These are phyloP conservation scores for Camponotus floridanus DNA, from an alignment of 1,140 invertebrate species.

Conservation along the genomic window DNA sequence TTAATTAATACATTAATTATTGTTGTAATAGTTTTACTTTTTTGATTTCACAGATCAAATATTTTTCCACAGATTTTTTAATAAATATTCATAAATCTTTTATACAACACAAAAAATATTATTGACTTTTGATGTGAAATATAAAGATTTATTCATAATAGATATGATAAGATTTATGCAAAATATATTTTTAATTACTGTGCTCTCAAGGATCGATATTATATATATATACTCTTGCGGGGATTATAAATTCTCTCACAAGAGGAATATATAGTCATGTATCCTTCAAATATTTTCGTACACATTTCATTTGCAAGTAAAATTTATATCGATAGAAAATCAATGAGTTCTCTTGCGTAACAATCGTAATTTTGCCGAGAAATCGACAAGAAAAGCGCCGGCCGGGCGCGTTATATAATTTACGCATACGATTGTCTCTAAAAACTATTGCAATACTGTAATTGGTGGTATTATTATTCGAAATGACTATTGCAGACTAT, in stretches of 20 bases:
- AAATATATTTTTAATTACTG: background rate
- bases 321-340: conserved; percentile 18
- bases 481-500: conserved; percentile 86
- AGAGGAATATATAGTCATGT: background rate
- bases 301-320: background rate
- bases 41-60: background rate
- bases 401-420: conserved; percentile 60
- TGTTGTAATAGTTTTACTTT: background rate
- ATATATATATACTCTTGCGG: too few species aligned
- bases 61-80: conserved; percentile 6
- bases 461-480: conserved; percentile 83
- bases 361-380: conserved; percentile 46
- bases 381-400: conserved; percentile 20
- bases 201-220: conserved; percentile 33
- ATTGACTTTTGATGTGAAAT: background rate
- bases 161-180: background rate
- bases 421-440: conserved; percentile 76
- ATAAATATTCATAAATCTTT: conserved; percentile 11
- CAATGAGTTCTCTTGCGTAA: conserved; percentile 21
- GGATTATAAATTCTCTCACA: background rate
- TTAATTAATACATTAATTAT: conserved; percentile 25
- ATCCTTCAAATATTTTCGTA: conserved; percentile 16
- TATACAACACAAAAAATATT: background rate
- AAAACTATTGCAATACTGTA: conserved; percentile 86
- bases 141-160: background rate